These are phyloP conservation scores for Eriosoma lanigerum DNA, from an alignment of 1,140 invertebrate genomes.

Conservation along the genomic window DNA sequence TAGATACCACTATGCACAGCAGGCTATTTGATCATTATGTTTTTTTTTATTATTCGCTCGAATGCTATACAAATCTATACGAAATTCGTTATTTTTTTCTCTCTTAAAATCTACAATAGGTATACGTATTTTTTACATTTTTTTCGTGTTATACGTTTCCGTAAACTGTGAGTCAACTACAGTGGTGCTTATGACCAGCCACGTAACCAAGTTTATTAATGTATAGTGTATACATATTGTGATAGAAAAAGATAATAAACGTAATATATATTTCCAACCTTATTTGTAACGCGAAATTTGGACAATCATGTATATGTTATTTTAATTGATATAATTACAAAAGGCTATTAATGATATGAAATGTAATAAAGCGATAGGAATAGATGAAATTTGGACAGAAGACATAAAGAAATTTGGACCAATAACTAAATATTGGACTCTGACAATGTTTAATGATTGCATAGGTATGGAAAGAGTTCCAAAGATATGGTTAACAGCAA, in stretches of 20 bases:
- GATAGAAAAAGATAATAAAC: no score
- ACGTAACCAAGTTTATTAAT: no score
- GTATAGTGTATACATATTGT: no score
- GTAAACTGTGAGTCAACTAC: no score
- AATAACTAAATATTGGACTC: slow-evolving; percentile 3
- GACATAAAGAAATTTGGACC: slow-evolving; percentile 17
- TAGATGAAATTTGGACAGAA: slow-evolving; percentile 41
- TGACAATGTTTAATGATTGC: slow-evolving; percentile 42
- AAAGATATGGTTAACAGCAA: slow-evolving; percentile 39
- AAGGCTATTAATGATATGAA: slow-evolving; percentile 34
- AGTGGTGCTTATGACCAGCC: no score
- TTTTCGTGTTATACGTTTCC: no score
- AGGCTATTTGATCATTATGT: slow-evolving; percentile 3
- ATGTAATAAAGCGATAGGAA: slow-evolving; percentile 20
- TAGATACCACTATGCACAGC: background rate
- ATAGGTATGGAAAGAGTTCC: background rate
- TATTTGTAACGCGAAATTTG: no score
- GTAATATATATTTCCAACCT: no score
- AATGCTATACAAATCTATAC: slow-evolving; percentile 2
- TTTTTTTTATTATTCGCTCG: background rate
- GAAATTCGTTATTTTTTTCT: background rate
- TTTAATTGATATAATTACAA: no score
- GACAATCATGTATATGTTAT: no score
- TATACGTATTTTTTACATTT: no score
- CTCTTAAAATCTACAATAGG: no score